Percentiles rank a stretch among this genome's conserved stretches.
phyloP scores from a whole-genome alignment of 1,140 invertebrate genomes.

The Anagrus nilaparvatae region DNA sequence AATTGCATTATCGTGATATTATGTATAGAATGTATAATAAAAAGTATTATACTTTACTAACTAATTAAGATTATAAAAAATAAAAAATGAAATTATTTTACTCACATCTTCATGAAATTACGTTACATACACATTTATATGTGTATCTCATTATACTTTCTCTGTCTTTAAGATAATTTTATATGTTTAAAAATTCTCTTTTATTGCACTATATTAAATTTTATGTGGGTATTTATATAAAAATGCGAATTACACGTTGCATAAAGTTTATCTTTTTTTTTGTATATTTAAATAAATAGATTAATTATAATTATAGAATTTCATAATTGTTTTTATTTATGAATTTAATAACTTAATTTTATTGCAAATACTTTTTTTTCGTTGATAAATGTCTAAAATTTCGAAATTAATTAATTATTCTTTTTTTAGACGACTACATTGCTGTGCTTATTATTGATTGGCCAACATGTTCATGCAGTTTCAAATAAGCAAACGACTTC shows the following conservation, averaged over 20 bases:
- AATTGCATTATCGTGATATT: conserved; percentile 1
- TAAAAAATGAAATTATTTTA: background rate
- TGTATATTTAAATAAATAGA: no score
- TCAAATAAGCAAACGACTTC: conserved; percentile 27
- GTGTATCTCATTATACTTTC: no score
- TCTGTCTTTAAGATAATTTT: no score
- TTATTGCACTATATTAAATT: no score
- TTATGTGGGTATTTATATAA: no score
- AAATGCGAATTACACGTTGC: no score
- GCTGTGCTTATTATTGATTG: conserved; percentile 26
- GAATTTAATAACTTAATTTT: background rate
- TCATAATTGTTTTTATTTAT: no score
- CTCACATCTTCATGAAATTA: background rate
- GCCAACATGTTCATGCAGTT: conserved; percentile 25
- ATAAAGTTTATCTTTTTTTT: no score
- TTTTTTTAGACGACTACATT: conserved; percentile 24
- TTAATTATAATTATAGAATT: no score
- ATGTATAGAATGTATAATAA: no score
- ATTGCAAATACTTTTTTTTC: background rate
- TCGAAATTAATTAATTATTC: conserved; percentile 5
- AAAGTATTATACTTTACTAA: no score
- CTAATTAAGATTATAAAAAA: background rate
- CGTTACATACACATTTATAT: background rate
- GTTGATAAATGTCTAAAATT: background rate
- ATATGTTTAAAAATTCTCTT: no score